These are phyloP conservation scores for Atethmia centrago DNA, from an alignment of 2,888 invertebrate species.

Conservation along the genomic window DNA sequence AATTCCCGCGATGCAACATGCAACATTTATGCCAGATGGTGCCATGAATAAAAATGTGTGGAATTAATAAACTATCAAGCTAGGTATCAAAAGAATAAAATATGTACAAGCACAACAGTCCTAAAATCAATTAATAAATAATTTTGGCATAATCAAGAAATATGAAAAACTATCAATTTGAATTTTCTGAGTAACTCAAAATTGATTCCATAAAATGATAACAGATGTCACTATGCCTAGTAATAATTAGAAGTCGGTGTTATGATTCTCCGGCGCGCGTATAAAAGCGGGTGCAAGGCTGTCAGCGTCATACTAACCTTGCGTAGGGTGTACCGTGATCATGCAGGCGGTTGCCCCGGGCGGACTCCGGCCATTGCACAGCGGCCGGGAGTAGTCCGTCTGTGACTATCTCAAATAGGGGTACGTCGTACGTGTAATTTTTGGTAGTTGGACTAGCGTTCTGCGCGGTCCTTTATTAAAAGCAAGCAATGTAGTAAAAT, in stretches of 20 bases:
- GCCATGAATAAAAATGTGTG: slow-evolving; percentile 25
- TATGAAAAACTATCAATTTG: neutral
- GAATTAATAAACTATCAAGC: neutral
- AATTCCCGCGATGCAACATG: slow-evolving; percentile 37
- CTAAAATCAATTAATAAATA: neutral
- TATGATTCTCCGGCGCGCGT: slow-evolving; percentile 69
- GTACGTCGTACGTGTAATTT: slow-evolving; percentile 92
- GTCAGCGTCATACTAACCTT: slow-evolving; percentile 91
- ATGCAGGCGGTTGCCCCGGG: slow-evolving; percentile 92
- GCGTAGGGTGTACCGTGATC: slow-evolving; percentile 94
- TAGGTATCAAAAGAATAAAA: neutral
- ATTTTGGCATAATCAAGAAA: neutral
- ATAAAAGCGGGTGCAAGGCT: slow-evolving; percentile 68
- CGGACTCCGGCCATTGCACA: slow-evolving; percentile 93
- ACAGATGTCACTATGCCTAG: slow-evolving; percentile 81
- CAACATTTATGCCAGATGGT: neutral
- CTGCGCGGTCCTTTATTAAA: slow-evolving; percentile 90
- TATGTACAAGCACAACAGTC: neutral
- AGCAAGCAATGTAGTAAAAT: neutral
- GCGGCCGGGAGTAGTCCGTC: slow-evolving; percentile 90
- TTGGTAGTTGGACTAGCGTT: slow-evolving; percentile 92
- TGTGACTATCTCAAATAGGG: slow-evolving; percentile 90
- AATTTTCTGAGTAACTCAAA: slow-evolving; percentile 45
- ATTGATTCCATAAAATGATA: slow-evolving; percentile 58
- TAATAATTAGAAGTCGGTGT: slow-evolving; percentile 78